Percentiles rank a stretch among this genome's conserved stretches.
phyloP scores from a whole-genome alignment of 2,797 vertebrate species.

The Schizothorax lantsangensis region DNA sequence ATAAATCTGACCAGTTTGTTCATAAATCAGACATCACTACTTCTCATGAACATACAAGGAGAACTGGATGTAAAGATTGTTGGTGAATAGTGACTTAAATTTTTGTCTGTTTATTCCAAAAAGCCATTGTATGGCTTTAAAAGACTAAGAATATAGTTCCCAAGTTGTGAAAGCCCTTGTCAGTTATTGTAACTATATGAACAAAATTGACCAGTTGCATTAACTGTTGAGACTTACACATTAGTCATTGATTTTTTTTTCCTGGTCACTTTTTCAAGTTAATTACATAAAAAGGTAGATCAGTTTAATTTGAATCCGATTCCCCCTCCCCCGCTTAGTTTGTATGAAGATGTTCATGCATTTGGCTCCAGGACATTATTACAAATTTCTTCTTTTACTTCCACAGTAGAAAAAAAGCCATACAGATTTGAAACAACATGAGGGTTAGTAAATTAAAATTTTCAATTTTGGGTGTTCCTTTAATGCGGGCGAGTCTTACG shows the following conservation, averaged over 20 bases:
- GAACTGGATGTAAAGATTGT: background rate
- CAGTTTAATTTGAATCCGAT: background rate
- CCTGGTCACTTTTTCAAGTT: background rate
- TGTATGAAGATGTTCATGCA: background rate
- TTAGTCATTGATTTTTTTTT: background rate
- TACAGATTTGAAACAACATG: background rate
- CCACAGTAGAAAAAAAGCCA: background rate
- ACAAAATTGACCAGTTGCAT: background rate
- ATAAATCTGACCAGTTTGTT: background rate
- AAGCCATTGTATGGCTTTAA: background rate
- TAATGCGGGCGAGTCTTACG: background rate
- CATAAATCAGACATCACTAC: background rate
- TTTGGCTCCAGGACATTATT: background rate
- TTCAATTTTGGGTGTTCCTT: background rate
- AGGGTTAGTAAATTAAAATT: background rate
- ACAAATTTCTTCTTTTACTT: background rate
- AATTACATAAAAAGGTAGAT: background rate
- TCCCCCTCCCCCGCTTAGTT: too few species aligned
- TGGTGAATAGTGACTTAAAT: background rate
- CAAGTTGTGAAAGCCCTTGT: background rate
- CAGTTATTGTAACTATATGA: background rate
- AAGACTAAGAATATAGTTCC: background rate
- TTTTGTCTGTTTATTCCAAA: background rate
- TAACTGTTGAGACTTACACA: background rate
- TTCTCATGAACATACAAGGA: background rate